Evolutionary conservation across 2,797 vertebrate species (phyloP), one percentile per base, ranked within the genome.

Genomic region (Rhynchotus rufescens): DNA sequence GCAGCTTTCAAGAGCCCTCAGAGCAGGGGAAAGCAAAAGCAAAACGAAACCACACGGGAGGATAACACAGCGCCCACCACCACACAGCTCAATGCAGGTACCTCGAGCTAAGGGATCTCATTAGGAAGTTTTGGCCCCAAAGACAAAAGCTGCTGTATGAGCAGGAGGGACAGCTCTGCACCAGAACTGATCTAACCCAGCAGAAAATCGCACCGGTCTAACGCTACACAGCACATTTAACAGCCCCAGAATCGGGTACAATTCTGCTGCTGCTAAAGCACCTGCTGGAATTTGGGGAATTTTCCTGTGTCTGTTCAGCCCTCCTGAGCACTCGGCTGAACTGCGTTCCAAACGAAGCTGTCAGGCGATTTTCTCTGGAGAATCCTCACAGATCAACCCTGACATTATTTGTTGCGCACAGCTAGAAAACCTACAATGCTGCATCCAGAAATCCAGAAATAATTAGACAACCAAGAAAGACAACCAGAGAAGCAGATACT

Each of bases 181-280:
- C 23, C 28, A 52, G 25, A 75, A 80, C 2, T 47, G 13, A 62
- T n/a, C n/a, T 64, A 88, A 88, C 38, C 9, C 52, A 77, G 26
- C 5, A 47, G 11, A 81, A 23, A 25, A 10, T 20, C 40, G 49
- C 16, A 25, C 12, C 34, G 0, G 0, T 10, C 45, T 47, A 52
- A 13, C 1, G 77, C 38, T 51, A 15, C 86, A 32, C 23, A 56
- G 30, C 1, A 2, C 47, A 57, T 54, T 73, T 59, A 66, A 44
- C 26, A 72, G 59, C 5, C 36, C 49, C 45, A 8, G 17, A 12
- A 52, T 11, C 7, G 57, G 14, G 62, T 8, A 40, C 61, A 77
- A 49, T 71, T 44, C 30, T 60, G 8, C 32, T 38, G 30, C 28
- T 36, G 26, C 77, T 42, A 49, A 64, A 85, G 75, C 9, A 40